A percentile compares a stretch with the other conserved stretches of the same genome.
These are phyloP conservation scores for Macrochelys suwanniensis DNA, from an alignment of 2,797 vertebrate genomes.

Conservation along the genomic window DNA sequence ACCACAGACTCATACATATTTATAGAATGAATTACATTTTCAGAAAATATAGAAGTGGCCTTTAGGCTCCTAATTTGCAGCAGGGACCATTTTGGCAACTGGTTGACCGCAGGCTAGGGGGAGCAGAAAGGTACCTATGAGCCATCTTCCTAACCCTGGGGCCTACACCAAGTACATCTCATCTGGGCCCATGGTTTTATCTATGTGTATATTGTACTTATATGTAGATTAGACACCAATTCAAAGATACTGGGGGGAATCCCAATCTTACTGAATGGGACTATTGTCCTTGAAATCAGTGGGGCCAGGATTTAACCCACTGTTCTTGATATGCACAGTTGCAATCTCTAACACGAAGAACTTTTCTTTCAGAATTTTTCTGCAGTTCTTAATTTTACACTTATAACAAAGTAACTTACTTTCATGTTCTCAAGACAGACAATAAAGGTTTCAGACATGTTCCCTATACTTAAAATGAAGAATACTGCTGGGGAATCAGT, in stretches of 20 bases:
- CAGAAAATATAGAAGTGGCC: constrained; percentile 6
- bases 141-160: not conserved
- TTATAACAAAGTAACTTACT: not conserved
- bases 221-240: not conserved
- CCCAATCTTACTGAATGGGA: not conserved
- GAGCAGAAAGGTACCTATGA: not conserved
- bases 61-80: not conserved
- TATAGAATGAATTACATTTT: not conserved
- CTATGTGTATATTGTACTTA: not conserved
- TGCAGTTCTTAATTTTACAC: not conserved
- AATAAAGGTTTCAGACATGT: not conserved
- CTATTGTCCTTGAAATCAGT: not conserved
- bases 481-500: not conserved
- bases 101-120: not conserved
- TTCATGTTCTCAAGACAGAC: not conserved
- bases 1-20: accelerated
- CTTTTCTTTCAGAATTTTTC: not conserved
- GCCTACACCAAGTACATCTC: not conserved
- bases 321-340: not conserved
- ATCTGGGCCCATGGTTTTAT: not conserved
- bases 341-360: not conserved
- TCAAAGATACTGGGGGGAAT: not conserved
- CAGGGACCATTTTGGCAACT: not conserved
- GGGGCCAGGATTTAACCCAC: not conserved
- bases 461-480: not conserved